phyloP scores from a whole-genome alignment of 2,113 vertebrate species.

The Pelecanus crispus region DNA sequence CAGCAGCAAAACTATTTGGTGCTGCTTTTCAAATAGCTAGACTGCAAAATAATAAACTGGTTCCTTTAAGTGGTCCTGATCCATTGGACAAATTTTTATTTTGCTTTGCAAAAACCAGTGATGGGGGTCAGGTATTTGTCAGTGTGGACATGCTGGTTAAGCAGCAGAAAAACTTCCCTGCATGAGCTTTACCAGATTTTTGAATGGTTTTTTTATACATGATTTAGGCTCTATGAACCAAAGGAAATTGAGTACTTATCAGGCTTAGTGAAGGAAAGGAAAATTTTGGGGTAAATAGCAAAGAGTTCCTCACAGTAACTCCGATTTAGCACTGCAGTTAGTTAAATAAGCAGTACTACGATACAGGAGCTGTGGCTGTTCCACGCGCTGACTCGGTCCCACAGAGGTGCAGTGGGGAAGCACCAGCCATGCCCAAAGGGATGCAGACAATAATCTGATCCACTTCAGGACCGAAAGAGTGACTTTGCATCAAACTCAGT shows the following conservation, averaged over 20 bases:
- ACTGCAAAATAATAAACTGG: not conserved
- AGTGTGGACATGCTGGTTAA: not conserved
- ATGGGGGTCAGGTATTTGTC: not conserved
- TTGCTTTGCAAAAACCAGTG: not conserved
- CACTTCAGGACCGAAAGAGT: not conserved
- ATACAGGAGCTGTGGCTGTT: not conserved
- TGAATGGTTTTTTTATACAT: fast-evolving
- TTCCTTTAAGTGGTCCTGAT: not conserved
- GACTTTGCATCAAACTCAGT: not conserved
- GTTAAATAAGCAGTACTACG: not conserved
- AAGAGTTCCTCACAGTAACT: not conserved
- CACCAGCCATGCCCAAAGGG: not conserved
- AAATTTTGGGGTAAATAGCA: not conserved
- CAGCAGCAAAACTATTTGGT: not conserved
- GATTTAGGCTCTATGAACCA: not conserved
- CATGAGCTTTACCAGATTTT: not conserved
- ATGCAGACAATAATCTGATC: not conserved
- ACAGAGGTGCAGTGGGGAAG: not conserved
- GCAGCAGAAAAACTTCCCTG: not conserved
- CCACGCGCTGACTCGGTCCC: fast-evolving
- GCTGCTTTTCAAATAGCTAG: not conserved
- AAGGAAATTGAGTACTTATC: not conserved
- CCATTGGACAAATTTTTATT: not conserved
- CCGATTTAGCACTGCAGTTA: not conserved
- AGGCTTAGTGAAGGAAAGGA: not conserved